Percentiles rank a stretch among this genome's conserved stretches.
Conservation (phyloP, 2,797 vertebrate genomes). For the Graptemys geographica region DNA sequence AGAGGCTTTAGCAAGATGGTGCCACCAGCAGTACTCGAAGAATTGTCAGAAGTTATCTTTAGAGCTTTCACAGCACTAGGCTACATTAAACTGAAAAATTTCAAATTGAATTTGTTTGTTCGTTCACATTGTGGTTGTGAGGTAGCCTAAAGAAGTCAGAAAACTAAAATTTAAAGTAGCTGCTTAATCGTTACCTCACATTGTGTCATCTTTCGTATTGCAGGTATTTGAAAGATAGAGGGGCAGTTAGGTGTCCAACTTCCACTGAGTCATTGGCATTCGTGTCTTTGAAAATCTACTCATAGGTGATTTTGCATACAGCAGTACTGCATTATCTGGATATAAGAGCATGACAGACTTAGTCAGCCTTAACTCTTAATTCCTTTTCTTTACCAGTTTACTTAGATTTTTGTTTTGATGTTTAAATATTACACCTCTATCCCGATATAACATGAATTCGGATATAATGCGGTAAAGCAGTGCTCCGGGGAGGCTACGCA, state of each 20-base stretch:
- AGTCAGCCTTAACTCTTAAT: background rate
- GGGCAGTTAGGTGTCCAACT: background rate
- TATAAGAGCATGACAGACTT: background rate
- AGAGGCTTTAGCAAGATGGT: background rate
- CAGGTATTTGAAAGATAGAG: background rate
- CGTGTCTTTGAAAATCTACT: background rate
- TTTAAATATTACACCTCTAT: background rate
- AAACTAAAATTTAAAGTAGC: background rate
- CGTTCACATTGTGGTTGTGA: background rate
- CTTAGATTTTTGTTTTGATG: background rate
- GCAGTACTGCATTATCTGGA: accelerated
- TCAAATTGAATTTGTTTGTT: background rate
- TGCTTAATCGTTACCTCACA: background rate
- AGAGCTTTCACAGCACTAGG: background rate
- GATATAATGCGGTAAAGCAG: no score
- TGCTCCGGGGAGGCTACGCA: no score
- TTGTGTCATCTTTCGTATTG: background rate
- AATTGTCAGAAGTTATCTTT: background rate
- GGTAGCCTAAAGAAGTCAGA: background rate
- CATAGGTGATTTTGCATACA: background rate
- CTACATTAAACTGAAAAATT: background rate
- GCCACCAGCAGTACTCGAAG: background rate
- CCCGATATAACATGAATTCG: no score
- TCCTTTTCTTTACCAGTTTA: background rate
- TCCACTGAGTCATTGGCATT: background rate